Evolutionary conservation across 2,797 vertebrate genomes (phyloP), one percentile per base, ranked within the genome.

Genomic region (Pelodytes ibericus): DNA sequence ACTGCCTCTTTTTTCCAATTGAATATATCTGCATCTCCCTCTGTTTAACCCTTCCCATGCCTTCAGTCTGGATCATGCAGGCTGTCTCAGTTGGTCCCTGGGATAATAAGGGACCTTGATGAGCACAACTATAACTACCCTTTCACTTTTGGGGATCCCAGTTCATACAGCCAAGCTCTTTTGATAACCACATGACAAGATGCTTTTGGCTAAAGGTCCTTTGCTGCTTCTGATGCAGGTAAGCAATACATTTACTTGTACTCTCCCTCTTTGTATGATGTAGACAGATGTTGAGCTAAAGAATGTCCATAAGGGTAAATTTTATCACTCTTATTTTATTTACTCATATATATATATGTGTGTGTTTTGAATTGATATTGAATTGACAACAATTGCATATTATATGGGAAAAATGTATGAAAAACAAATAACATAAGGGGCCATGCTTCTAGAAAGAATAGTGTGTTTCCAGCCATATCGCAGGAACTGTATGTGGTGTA

Each of bases 151-250:
- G 33, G 49, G 27, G 30, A 25, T 24, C 41, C 26, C 53, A 59
- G 26, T 64, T 30, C 26, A 3, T 13, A 25, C 30, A 59, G 24
- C 20, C 31, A 6, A 31, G 10, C n/a, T 26, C 25, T 16, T 2
- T 27, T 9, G 3, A 47, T 57, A 27, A 71, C 5, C 20, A 20
- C 24, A 53, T 36, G 39, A 25, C 63, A 79, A 20, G 64, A 79
- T 73, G 76, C 16, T 57, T 31, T 26, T n/a, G 30, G 26, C 26
- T 33, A 73, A 18, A 10, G 29, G 36, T 56, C 31, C 44, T 26
- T 63, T 26, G 2, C 20, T 79, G 10, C 71, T 79, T 7, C 15
- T 79, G 27, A 47, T 69, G 15, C 76, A 79, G 76, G 76, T 79
- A 79, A 68, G 76, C 63, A 20, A 6, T 24, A 47, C 26, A 59